Evolutionary conservation across 2,113 vertebrate genomes (phyloP).

Genomic region (Tretioscincus oriximinensis): DNA sequence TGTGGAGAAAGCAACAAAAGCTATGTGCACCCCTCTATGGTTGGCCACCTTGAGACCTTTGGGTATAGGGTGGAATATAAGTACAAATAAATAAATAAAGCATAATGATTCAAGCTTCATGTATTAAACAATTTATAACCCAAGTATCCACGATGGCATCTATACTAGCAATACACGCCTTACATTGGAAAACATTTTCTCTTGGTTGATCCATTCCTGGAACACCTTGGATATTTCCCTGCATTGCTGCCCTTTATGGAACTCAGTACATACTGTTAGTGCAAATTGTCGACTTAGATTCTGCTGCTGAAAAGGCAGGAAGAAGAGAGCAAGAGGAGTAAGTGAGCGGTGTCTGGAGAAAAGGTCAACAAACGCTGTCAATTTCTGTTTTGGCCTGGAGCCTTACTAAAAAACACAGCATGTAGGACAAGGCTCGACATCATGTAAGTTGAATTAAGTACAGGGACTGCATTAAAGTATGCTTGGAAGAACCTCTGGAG

Average conservation of each 20-base stretch:
- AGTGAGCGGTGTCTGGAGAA: not conserved
- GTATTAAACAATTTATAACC: not conserved
- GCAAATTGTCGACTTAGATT: not conserved
- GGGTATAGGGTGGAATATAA: too few species aligned
- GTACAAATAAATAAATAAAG: too few species aligned
- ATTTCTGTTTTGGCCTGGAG: conserved; percentile 8
- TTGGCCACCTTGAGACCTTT: too few species aligned
- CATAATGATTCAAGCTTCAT: not conserved
- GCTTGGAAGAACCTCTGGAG: not conserved
- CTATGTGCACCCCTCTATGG: too few species aligned
- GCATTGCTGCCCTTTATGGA: not conserved
- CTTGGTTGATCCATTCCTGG: not conserved
- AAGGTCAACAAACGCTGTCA: not conserved
- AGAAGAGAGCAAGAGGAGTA: not conserved
- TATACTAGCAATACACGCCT: not conserved
- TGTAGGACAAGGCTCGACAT: conserved; percentile 1
- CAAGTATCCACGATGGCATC: not conserved
- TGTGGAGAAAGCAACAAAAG: too few species aligned
- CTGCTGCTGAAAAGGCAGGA: not conserved
- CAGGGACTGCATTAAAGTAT: not conserved
- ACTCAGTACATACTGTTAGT: not conserved
- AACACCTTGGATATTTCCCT: not conserved
- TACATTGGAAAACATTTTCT: not conserved
- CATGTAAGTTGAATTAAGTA: conserved; percentile 16
- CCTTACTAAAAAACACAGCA: conserved; percentile 7